Percentiles rank a stretch among this genome's conserved stretches.
Conservation (phyloP, 2,888 invertebrate species). For the Axea sp. region DNA sequence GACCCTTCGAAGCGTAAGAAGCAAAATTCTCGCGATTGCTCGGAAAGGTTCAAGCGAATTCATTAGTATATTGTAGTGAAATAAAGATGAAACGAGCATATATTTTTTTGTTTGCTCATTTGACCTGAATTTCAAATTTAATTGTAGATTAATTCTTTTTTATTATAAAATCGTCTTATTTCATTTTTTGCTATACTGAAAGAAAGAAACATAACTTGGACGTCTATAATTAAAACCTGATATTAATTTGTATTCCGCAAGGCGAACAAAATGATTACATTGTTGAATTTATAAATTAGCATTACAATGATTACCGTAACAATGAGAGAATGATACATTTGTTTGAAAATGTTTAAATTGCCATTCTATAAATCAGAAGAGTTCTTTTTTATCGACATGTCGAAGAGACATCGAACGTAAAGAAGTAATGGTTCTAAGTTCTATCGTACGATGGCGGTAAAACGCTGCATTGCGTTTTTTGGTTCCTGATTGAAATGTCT, state of each 20-base stretch:
- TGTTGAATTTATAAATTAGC: no score
- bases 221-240: no score
- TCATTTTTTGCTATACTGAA: background rate
- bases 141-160: conserved; percentile 36
- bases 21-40: conserved; percentile 58
- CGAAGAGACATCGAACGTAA: conserved; percentile 7
- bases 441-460: conserved; percentile 70
- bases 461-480: conserved; percentile 23
- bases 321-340: no score
- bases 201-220: no score
- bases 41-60: conserved; percentile 34
- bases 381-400: conserved; percentile 67
- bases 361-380: no score
- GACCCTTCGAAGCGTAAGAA: conserved; percentile 57
- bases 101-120: conserved; percentile 22
- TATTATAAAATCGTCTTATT: conserved; percentile 3
- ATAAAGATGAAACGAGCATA: conserved; percentile 36
- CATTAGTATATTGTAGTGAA: conserved; percentile 47
- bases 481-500: no score
- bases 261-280: no score
- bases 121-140: conserved; percentile 47
- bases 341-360: no score
- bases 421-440: conserved; percentile 61
- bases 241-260: no score
- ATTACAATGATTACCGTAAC: no score